phyloP scores from a whole-genome alignment of 2,113 vertebrate species.

The Carassius auratus region DNA sequence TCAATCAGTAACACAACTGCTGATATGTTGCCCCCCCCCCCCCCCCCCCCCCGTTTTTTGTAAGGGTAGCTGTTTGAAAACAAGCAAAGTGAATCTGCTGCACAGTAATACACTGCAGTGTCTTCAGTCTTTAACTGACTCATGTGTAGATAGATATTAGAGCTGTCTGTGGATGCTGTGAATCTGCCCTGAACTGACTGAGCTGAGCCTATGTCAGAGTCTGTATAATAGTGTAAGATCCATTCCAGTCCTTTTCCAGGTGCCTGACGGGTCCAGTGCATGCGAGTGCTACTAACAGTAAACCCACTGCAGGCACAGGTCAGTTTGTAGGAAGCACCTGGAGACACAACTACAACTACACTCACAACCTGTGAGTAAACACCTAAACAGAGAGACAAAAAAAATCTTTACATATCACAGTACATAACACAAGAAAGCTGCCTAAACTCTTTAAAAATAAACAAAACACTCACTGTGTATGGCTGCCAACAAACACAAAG shows the following conservation, averaged over 20 bases:
- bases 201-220: slow-evolving; percentile 9
- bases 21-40: too few relatives aligned
- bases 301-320: slow-evolving; percentile 48
- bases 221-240: slow-evolving; percentile 43
- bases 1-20: too few relatives aligned
- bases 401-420: not conserved
- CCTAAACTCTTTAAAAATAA: not conserved
- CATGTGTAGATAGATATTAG: not conserved
- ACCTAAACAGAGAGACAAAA: not conserved
- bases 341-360: slow-evolving; percentile 27
- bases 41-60: too few relatives aligned
- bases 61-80: too few relatives aligned
- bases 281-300: not conserved
- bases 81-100: not conserved
- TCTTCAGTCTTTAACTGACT: slow-evolving; percentile 31
- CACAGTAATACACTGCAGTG: slow-evolving; percentile 45
- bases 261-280: slow-evolving; percentile 54
- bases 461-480: slow-evolving; percentile 37
- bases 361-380: slow-evolving; percentile 21
- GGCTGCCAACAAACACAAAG: too few relatives aligned
- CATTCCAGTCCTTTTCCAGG: slow-evolving; percentile 58
- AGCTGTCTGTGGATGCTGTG: slow-evolving; percentile 23
- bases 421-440: not conserved
- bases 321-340: slow-evolving; percentile 36
- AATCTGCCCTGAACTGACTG: slow-evolving; percentile 32